Conservation (phyloP, 2,113 vertebrate species). For the Malurus melanocephalus region DNA sequence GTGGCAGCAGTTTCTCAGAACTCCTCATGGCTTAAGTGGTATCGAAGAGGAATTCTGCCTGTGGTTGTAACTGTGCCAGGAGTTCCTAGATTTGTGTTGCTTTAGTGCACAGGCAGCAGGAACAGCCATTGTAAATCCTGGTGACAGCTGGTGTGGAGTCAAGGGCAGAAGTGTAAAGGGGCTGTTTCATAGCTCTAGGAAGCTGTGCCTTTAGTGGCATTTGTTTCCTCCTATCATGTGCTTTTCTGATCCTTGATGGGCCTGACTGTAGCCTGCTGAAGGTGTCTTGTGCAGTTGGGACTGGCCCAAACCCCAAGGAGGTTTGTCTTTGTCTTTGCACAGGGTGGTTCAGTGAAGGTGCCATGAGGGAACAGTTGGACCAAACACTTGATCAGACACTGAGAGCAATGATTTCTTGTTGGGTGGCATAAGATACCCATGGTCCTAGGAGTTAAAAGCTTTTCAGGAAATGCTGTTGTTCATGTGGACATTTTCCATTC, state of each 20-base stretch:
- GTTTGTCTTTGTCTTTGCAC: not conserved
- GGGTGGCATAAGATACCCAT: not conserved
- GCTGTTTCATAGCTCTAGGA: fast-evolving
- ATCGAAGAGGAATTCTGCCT: conserved; percentile 37
- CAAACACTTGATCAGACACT: not conserved
- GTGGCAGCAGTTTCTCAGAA: conserved; percentile 45
- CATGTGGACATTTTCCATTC: not conserved
- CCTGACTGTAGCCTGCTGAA: not conserved
- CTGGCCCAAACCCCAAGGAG: not conserved
- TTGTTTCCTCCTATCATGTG: not conserved
- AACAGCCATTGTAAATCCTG: not conserved
- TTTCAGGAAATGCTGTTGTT: not conserved
- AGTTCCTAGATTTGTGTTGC: not conserved
- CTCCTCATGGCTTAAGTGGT: conserved; percentile 5
- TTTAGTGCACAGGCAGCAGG: not conserved
- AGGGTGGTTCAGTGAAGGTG: not conserved
- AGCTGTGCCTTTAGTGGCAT: not conserved
- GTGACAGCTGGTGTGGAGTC: not conserved
- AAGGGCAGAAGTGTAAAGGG: not conserved
- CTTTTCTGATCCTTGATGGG: not conserved
- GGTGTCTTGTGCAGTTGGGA: not conserved
- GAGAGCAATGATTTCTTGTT: not conserved
- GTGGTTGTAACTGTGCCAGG: not conserved
- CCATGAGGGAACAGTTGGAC: not conserved
- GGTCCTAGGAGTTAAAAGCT: not conserved